Percentiles rank a stretch among this genome's conserved stretches.
phyloP scores from a whole-genome alignment of 2,888 invertebrate species.

The Eristalinus sepulchralis region DNA sequence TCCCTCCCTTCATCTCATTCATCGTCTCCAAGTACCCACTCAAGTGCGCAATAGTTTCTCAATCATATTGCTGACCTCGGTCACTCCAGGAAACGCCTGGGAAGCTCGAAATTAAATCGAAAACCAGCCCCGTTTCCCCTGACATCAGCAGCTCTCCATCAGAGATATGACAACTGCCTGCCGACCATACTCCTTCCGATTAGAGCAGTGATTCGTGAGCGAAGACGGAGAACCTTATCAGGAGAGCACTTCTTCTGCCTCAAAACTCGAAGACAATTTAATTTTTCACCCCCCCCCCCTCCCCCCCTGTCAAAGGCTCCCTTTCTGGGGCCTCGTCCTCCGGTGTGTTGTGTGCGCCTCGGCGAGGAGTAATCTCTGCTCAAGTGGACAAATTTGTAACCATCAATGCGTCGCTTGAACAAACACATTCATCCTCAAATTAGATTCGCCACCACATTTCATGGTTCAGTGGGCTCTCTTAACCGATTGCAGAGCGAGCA shows the following conservation, averaged over 20 bases:
- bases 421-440: constrained; percentile 33
- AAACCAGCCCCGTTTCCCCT: not conserved
- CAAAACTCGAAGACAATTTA: constrained; percentile 4
- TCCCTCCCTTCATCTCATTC: not conserved
- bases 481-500: not conserved
- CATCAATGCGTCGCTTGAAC: constrained; percentile 20
- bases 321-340: not conserved
- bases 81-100: not conserved
- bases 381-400: constrained; percentile 20
- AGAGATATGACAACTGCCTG: not conserved
- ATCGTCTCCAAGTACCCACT: not conserved
- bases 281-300: not conserved
- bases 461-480: not conserved
- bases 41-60: not conserved
- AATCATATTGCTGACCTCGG: not conserved
- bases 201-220: constrained; percentile 14
- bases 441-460: constrained; percentile 30
- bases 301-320: not conserved
- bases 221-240: not conserved
- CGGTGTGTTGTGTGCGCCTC: too few species aligned
- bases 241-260: not conserved
- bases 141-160: not conserved
- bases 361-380: constrained; percentile 10
- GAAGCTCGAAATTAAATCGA: not conserved
- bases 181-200: not conserved